Evolutionary conservation across 2,888 invertebrate species (phyloP).

Genomic region (Dryobota labecula): DNA sequence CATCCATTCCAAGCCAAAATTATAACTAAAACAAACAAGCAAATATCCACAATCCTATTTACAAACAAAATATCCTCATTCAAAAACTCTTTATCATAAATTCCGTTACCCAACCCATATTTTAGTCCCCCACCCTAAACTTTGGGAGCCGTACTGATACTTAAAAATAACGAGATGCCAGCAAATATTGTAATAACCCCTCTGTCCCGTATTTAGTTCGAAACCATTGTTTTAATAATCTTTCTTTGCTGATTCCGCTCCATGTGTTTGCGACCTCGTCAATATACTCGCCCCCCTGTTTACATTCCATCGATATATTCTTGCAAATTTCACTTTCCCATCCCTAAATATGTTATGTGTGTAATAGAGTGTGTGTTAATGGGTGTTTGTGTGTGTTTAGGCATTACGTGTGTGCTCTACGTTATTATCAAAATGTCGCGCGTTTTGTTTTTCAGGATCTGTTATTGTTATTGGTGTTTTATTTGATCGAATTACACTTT

Average conservation of each 20-base stretch:
- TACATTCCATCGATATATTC: conserved; percentile 82
- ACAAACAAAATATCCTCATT: conserved; percentile 65
- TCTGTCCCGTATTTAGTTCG: conserved; percentile 76
- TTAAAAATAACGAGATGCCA: conserved; percentile 90
- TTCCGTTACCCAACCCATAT: conserved; percentile 61
- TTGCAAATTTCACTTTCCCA: conserved; percentile 78
- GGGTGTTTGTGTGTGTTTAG: conserved; percentile 76
- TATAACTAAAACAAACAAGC: conserved; percentile 49
- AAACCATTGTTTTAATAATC: conserved; percentile 83
- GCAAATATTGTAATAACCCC: conserved; percentile 89
- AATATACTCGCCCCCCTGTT: conserved; percentile 76
- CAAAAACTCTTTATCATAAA: conserved; percentile 68
- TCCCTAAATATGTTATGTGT: conserved; percentile 81
- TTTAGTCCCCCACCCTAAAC: conserved; percentile 70
- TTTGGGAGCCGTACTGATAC: conserved; percentile 86
- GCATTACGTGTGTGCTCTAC: conserved; percentile 74
- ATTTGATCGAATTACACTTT: conserved; percentile 59
- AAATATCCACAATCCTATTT: conserved; percentile 60
- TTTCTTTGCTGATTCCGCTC: conserved; percentile 81
- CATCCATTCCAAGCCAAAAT: conserved; percentile 37
- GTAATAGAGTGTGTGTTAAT: conserved; percentile 82
- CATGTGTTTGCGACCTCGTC: conserved; percentile 69
- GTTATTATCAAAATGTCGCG: conserved; percentile 73
- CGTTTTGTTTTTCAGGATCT: conserved; percentile 72
- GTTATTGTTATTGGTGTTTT: conserved; percentile 70